Base-by-base conservation (phyloP, 2,888 invertebrate species). In the Boloria selene region DNA sequence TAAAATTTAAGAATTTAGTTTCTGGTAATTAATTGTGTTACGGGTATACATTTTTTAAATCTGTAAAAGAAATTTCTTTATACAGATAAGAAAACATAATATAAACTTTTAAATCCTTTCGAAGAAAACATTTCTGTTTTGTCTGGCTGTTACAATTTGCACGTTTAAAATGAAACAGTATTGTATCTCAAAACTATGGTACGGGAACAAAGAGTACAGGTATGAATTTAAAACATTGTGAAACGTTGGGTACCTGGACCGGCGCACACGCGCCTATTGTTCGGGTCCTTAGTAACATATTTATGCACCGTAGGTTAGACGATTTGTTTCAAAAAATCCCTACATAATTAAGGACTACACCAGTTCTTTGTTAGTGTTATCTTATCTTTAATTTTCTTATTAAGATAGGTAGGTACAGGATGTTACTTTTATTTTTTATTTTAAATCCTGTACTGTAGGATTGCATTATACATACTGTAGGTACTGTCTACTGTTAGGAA, bases 191-290 rank as follows among this genome's bases (percentile, higher is more conserved):
- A 70, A 70, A 70, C 68, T 73, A 79, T 76, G 76, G 79, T 74
- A 69, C 76, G 71, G 77, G 78, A 86, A 86, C 86, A 87, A 86
- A 83, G 77, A 77, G 75, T 70, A 64, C 79, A 77, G 77, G 82
- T 81, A 81, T 72, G 72, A 75, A 76, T 72, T 74, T 73, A 75
- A 78, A 83, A 86, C 86, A 85, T 71, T 65, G 61, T 67, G 71
- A 67, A 69, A 71, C 61, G 51, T 31, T 55, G 42, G 52, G 67
- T 67, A 64, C 65, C 59, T 65, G 65, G 53, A 63, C 52, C 22
- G 38, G 26, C 54, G 49, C 38, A 42, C 54, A 64, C 64, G 59
- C 64, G 54, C 31, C 61, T 54, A 62, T 70, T 70, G 65, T 70
- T 65, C 26, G 31, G 38, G 14, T 38, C 49, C 55, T 59, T 47